Evolutionary conservation across 1,140 invertebrate genomes (phyloP).

Genomic region (Rhyacophila brunnea): DNA sequence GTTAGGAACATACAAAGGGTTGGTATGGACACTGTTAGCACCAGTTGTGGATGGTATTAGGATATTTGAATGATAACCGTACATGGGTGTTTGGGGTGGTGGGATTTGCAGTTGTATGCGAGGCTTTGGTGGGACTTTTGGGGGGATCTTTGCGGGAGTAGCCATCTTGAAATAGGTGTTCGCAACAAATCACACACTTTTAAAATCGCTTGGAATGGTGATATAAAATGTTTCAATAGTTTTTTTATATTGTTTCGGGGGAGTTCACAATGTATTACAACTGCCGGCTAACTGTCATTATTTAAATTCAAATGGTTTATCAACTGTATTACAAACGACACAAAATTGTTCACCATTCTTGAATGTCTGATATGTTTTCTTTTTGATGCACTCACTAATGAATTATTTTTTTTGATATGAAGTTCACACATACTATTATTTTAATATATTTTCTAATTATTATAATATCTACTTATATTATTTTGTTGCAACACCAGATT

Average conservation of each 20-base stretch:
- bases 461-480: too few species aligned
- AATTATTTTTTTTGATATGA: conserved; percentile 14
- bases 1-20: conserved; percentile 15
- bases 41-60: conserved; percentile 49
- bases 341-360: conserved; percentile 20
- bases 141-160: conserved; percentile 33
- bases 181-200: too few species aligned
- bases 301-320: conserved; percentile 12
- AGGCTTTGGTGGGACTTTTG: conserved; percentile 46
- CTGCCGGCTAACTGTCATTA: neutral
- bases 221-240: too few species aligned
- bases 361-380: conserved; percentile 14
- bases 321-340: conserved; percentile 17
- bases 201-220: too few species aligned
- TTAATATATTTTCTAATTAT: too few species aligned
- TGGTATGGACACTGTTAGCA: conserved; percentile 32
- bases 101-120: conserved; percentile 58
- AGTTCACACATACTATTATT: conserved; percentile 24
- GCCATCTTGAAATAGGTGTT: conserved; percentile 13
- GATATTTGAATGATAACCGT: conserved; percentile 41
- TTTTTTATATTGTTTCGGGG: too few species aligned
- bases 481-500: neutral
- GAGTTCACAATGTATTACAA: too few species aligned
- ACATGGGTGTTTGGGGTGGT: conserved; percentile 42
- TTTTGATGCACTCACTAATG: neutral